Base-by-base conservation (phyloP, 2,888 invertebrate genomes). In the Melangyna quadrimaculata region DNA sequence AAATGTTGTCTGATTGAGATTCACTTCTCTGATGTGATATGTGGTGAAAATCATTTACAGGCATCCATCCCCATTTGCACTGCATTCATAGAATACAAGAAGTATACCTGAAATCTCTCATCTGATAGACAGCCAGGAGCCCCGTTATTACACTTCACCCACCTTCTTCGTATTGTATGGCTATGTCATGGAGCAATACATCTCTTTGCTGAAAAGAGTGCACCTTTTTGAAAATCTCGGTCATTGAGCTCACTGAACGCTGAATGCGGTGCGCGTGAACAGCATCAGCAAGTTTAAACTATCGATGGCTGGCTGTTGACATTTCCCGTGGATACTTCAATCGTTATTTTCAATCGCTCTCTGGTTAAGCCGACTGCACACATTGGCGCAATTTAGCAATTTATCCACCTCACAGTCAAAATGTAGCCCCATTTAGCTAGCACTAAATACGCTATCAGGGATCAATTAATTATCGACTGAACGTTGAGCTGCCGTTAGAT, bases 241-340 rank as follows among this genome's bases (percentile, higher is more conserved):
- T 63, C 63, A 27, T 63, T 32, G 17, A 19, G 37, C 32, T 35
- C 61, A 17, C 10, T 40, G 24, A 61, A 61, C 61, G 24, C 10
- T 40, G 24, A 61, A 61, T 37, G 6, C 9, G 17, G 17, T 14
- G 63, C 65, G 59, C 55, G 22, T 59, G 51, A 67, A 27, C 53
- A 51, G 22, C 53, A 61, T 63, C 71, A 69, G 72, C 75, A 77
- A 72, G 67, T 77, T 80, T 63, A 75, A 75, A 10, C 61, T 72
- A 84, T n/a, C n/a, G n/a, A n/a, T n/a, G n/a, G n/a, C n/a, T 84
- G 63, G 27, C 35, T 80, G 84, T 80, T 80, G 84, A 80, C 84
- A 84, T 77, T 72, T 84, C 61, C 75, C 84, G 80, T 77, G 80
- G 77, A 80, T 80, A 71, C 71, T 45, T 73, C 40, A 55, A 69